Evolutionary conservation across 2,797 vertebrate genomes (phyloP).

Genomic region (Dipus sagitta): DNA sequence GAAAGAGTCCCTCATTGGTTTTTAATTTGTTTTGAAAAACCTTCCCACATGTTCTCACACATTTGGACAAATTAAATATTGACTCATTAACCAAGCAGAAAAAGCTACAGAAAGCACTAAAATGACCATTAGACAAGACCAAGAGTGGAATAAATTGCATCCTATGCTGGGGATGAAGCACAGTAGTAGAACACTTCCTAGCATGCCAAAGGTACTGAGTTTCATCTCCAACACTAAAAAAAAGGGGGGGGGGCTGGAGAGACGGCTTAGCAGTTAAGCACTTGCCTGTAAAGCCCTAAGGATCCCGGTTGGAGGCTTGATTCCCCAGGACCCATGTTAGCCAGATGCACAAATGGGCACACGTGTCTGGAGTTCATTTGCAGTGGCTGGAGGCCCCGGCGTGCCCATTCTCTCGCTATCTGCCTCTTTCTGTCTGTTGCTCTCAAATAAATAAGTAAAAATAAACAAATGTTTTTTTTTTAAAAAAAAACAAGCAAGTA

Average conservation of each 20-base stretch:
- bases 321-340: too few relatives aligned
- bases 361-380: too few relatives aligned
- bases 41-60: background rate
- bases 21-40: constrained; percentile 43
- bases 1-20: background rate
- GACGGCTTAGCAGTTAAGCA: too few relatives aligned
- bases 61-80: constrained; percentile 2
- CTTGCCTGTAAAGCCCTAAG: too few relatives aligned
- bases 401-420: too few relatives aligned
- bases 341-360: too few relatives aligned
- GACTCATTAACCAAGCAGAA: constrained; percentile 43
- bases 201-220: background rate
- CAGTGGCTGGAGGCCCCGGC: too few relatives aligned
- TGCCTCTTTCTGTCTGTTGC: too few relatives aligned
- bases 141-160: background rate
- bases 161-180: background rate
- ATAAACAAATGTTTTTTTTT: too few relatives aligned
- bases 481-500: background rate
- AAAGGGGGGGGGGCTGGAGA: too few relatives aligned
- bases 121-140: constrained; percentile 8
- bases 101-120: background rate
- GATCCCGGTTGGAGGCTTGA: too few relatives aligned
- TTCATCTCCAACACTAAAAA: background rate
- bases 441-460: too few relatives aligned
- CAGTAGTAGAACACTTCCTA: background rate